Base-by-base conservation (phyloP, 2,888 invertebrate genomes). In the Apamea crenata region DNA sequence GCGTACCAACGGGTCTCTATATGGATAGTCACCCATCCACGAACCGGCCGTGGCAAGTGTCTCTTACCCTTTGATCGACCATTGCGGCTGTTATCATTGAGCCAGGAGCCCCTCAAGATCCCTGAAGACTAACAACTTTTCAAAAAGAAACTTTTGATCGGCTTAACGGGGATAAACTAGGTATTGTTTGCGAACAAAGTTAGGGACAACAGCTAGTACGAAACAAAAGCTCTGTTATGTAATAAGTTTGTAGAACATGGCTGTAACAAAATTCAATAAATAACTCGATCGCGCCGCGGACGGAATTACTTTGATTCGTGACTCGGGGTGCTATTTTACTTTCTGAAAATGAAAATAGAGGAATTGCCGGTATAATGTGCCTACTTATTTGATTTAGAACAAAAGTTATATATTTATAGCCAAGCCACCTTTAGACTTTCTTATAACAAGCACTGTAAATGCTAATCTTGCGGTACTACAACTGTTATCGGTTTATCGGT, bases 161-260 rank as follows among this genome's bases (percentile, higher is more conserved):
- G 47, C 56, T 59, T 56, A 70, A 32, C 16, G 0, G 25, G 36
- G 36, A 59, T 56, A 69, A 59, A 69, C 65, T n/a, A 59, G n/a
- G 56, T n/a, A 68, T 85, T 61, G 61, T 86, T 68, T 56, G 40
- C 29, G 53, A 82, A 76, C 71, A 71, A 82, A 85, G 61, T 72
- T 65, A 16, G 18, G 50, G 14, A 21, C 29, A 61, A 70, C 59
- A 77, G 16, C 72, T 47, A 82, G 68, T 73, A 47, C 14, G 6
- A 50, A 81, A 69, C 69, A 72, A 83, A 85, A 80, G 83, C 80
- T 81, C 76, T 73, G 72, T 73, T 77, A 78, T 84, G 61, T 84
- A 56, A 88, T 83, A 89, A 85, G 84, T 87, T 88, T 84, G 82
- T 73, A 36, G 74, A 85, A 81, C 81, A 78, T 67, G 73, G 66